Evolutionary conservation across 2,888 invertebrate species (phyloP).

Genomic region (Dexiosoma caninum): DNA sequence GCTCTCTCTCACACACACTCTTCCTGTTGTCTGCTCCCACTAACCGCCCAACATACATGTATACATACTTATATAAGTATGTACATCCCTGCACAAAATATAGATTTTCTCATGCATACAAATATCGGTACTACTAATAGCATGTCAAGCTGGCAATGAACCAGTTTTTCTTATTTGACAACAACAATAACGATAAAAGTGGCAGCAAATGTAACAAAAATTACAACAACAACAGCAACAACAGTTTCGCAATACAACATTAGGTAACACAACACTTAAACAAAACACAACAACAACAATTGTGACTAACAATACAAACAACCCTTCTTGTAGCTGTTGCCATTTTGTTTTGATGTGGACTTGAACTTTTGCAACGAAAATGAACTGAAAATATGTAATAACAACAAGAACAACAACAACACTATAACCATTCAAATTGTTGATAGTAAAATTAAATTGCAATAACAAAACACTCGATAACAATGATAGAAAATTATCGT

Average conservation of each 20-base stretch:
- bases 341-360: conserved; percentile 54
- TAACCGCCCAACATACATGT: neutral
- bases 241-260: conserved; percentile 42
- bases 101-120: conserved; percentile 2
- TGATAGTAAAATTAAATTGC: conserved; percentile 17
- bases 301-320: neutral
- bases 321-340: conserved; percentile 11
- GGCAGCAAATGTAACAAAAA: conserved; percentile 13
- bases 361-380: conserved; percentile 63
- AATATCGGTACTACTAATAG: conserved; percentile 26
- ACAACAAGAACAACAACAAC: neutral
- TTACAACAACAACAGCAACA: neutral
- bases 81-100: neutral
- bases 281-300: neutral
- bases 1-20: neutral
- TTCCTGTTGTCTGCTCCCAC: no score
- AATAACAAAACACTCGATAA: conserved; percentile 21
- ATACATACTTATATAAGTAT: no score
- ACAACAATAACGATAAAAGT: conserved; percentile 36
- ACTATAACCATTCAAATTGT: neutral
- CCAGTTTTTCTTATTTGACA: conserved; percentile 61
- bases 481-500: neutral
- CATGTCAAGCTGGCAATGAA: conserved; percentile 62
- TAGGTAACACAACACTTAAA: conserved; percentile 50
- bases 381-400: conserved; percentile 13